Conservation (phyloP, 1,140 invertebrate genomes). For the Odontomachus brunneus region DNA sequence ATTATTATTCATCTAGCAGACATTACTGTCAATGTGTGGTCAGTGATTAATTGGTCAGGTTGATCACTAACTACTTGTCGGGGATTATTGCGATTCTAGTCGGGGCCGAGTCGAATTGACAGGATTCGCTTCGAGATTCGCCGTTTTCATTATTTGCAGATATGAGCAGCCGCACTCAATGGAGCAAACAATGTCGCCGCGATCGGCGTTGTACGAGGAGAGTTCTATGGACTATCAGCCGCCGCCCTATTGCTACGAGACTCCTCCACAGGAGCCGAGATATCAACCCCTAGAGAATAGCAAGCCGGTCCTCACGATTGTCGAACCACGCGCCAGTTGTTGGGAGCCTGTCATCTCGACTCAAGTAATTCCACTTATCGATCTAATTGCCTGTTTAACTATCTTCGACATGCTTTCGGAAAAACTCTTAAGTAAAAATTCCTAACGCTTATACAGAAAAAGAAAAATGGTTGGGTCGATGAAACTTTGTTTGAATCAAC, state of each 20-base stretch:
- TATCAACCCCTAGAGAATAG: conserved; percentile 75
- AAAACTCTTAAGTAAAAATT: no score
- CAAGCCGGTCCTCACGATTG: conserved; percentile 70
- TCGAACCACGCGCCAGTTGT: conserved; percentile 72
- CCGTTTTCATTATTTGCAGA: conserved; percentile 59
- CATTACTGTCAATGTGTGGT: no score
- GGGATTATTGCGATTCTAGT: background rate
- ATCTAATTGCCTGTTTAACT: background rate
- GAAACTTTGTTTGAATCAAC: no score
- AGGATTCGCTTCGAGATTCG: background rate
- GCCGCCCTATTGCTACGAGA: conserved; percentile 81
- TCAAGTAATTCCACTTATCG: conserved; percentile 69
- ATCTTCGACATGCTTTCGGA: background rate
- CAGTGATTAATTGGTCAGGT: no score
- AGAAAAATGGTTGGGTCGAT: no score
- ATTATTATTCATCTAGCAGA: no score
- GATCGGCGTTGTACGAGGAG: conserved; percentile 80
- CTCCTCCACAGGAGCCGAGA: conserved; percentile 80
- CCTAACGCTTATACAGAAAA: no score
- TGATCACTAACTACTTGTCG: no score
- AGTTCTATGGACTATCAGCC: conserved; percentile 82
- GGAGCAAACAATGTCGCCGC: conserved; percentile 75
- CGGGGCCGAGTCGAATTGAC: background rate
- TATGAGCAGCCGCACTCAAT: conserved; percentile 76
- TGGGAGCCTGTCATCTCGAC: conserved; percentile 79